These are phyloP conservation scores for Myotis brandtii DNA, from an alignment of 2,113 vertebrate genomes.

Conservation along the genomic window DNA sequence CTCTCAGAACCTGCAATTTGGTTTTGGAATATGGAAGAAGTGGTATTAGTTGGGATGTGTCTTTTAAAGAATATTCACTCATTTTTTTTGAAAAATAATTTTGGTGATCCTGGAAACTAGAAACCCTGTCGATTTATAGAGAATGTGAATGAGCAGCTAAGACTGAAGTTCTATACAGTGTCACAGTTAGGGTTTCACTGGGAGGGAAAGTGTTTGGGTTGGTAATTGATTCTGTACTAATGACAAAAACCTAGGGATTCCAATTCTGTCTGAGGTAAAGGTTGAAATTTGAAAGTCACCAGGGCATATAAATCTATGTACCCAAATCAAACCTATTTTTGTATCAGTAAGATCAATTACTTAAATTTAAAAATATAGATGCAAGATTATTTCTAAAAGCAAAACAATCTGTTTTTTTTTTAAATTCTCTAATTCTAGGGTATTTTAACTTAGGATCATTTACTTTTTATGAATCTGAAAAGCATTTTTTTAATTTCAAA, in stretches of 20 bases:
- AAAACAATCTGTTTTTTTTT: neutral
- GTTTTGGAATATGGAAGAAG: neutral
- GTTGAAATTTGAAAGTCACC: neutral
- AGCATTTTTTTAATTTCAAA: neutral
- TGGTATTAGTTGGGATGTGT: neutral
- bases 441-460: neutral
- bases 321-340: conserved; percentile 3
- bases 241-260: neutral
- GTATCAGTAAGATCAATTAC: neutral
- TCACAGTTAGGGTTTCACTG: neutral
- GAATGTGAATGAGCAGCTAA: conserved; percentile 30
- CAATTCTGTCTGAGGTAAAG: neutral
- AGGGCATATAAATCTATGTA: neutral
- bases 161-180: neutral
- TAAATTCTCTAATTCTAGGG: neutral
- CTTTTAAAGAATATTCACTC: conserved; percentile 9
- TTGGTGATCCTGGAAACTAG: conserved; percentile 21
- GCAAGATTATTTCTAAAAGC: conserved; percentile 14
- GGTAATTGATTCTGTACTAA: neutral
- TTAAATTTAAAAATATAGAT: neutral
- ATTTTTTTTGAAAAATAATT: neutral
- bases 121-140: conserved; percentile 26
- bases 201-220: neutral
- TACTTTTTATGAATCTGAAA: neutral
- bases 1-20: neutral